Evolutionary conservation across 2,888 invertebrate species (phyloP).

Genomic region (Antheraea yamamai): DNA sequence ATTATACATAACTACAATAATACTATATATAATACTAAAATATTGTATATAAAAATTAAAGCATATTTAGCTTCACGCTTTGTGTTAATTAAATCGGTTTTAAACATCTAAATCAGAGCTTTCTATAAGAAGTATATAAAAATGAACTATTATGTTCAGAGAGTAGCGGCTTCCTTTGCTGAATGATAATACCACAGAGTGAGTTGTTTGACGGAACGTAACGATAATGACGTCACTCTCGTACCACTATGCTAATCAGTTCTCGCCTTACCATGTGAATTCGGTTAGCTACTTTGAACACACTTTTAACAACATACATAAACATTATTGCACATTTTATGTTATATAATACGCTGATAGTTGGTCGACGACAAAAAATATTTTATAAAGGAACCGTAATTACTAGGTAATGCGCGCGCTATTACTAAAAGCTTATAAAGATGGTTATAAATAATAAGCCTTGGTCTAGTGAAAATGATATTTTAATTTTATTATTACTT

Average conservation of each 20-base stretch:
- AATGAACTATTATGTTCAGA: neutral
- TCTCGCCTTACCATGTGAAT: neutral
- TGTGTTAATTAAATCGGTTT: neutral
- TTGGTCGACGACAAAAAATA: neutral
- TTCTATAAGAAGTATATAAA: neutral
- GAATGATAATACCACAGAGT: neutral
- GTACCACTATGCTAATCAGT: neutral
- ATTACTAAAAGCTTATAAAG: too few species aligned
- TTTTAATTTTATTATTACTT: neutral
- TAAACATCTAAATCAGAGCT: neutral
- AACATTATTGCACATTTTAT: neutral
- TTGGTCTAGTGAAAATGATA: too few species aligned
- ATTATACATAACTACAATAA: neutral
- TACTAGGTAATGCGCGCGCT: too few species aligned
- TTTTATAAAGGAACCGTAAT: neutral
- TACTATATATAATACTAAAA: too few species aligned
- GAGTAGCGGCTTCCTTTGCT: neutral
- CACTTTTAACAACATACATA: neutral
- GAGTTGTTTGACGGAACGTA: too few species aligned
- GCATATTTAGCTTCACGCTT: neutral
- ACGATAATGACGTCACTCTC: neutral
- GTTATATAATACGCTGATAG: neutral
- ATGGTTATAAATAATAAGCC: too few species aligned
- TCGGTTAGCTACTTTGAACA: neutral
- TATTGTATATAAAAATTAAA: neutral